Base-by-base conservation (phyloP, 2,888 invertebrate genomes). In the Agrochola circellaris region DNA sequence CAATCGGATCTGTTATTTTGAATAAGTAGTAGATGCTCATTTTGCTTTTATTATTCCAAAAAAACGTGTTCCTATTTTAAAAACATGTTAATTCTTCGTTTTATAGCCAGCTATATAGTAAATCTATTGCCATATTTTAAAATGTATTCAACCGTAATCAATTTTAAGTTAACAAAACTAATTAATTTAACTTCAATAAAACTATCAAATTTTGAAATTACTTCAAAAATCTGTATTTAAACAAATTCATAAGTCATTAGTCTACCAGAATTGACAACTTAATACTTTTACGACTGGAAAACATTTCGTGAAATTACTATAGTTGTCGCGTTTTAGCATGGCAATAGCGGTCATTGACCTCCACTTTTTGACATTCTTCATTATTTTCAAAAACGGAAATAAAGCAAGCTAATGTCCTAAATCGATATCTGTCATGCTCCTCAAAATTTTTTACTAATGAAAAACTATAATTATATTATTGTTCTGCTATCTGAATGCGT, bases 261-360 rank as follows among this genome's bases (percentile, higher is more conserved):
- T 61, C 8, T 64, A 23, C 26, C 34, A n/a, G 13, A n/a, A 68
- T 60, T 56, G 61, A 64, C 38, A 61, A 45, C 56, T 66, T 82
- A 34, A 51, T 48, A 77, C 54, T 77, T 74, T 75, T 54, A 69
- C 58, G 68, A 60, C 42, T 61, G 3, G n/a, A 34, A 71, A 68
- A 65, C 66, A 78, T 78, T 86, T 70, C 11, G 54, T 20, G 26
- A 20, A 77, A 85, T 85, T 30, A 74, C 68, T 67, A 34, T n/a
- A 30, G 6, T 17, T 17, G 5, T 9, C 23, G 23, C 11, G 9
- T 56, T 56, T 17, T 56, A 54, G 30, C 9, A 54, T 54, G 23
- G 9, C 6, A 58, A 68, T n/a, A 11, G 6, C 17, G 3, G 56
- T 17, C 56, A 68, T 56, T 67, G 56, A 15, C 26, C 1, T 13